phyloP scores from a whole-genome alignment of 2,113 vertebrate species.

The Glareola pratincola region DNA sequence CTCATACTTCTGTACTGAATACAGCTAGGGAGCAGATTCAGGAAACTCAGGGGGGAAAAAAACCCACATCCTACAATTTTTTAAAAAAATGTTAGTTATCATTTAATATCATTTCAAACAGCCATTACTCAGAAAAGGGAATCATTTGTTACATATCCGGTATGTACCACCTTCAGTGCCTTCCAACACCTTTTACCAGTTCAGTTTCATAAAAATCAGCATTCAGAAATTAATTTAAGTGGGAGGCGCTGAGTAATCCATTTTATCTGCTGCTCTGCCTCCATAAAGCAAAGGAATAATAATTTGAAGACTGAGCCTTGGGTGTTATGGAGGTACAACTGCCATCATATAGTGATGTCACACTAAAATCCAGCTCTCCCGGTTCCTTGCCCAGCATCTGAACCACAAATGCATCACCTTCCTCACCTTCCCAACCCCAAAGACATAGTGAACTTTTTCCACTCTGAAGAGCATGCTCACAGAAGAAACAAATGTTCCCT shows the following conservation, averaged over 20 bases:
- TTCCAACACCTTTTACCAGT: neutral
- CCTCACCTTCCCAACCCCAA: neutral
- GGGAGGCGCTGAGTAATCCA: neutral
- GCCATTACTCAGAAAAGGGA: neutral
- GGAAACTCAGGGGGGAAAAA: neutral
- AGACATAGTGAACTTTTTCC: neutral
- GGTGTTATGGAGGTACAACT: neutral
- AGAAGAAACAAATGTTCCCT: neutral
- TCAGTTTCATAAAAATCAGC: neutral
- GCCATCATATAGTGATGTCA: neutral
- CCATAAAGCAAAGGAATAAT: neutral
- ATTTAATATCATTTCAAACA: neutral
- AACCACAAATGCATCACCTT: neutral
- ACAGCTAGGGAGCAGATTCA: neutral
- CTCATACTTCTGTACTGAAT: neutral
- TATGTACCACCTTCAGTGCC: neutral
- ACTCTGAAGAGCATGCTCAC: neutral
- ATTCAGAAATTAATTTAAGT: neutral
- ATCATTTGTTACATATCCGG: neutral
- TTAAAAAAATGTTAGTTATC: neutral
- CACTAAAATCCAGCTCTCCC: slow-evolving; percentile 31
- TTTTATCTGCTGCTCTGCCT: neutral
- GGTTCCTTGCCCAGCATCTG: neutral
- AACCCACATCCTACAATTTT: neutral
- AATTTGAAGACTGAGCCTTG: neutral